Conservation (phyloP, 1,140 invertebrate genomes). For the Drosophila melanica region DNA sequence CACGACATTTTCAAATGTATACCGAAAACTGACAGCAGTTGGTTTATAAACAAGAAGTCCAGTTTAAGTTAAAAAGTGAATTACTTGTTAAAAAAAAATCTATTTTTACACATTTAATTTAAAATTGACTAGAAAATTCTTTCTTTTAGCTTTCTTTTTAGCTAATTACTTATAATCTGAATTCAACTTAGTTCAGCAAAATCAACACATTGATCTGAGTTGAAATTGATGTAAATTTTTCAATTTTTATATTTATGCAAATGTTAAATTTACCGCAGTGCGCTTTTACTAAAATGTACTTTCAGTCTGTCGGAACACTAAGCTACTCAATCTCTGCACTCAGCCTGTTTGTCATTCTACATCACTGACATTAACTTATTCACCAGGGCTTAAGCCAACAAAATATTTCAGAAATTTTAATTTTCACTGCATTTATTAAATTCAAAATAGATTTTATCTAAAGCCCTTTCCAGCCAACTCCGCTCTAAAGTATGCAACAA, state of each 20-base stretch:
- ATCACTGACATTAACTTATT: neutral
- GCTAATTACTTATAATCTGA: too few species aligned
- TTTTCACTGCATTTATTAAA: constrained; percentile 4
- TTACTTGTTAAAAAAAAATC: too few species aligned
- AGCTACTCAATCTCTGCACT: too few species aligned
- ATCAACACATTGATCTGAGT: too few species aligned
- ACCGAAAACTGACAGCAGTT: neutral
- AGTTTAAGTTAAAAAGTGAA: neutral
- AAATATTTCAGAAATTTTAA: constrained; percentile 2
- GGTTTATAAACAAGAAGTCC: neutral
- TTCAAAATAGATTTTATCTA: constrained; percentile 3
- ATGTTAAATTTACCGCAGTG: too few species aligned
- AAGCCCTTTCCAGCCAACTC: neutral
- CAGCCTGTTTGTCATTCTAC: neutral
- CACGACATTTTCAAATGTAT: constrained; percentile 12
- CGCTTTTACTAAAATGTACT: too few species aligned
- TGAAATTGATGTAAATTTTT: too few species aligned
- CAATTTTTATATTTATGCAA: too few species aligned
- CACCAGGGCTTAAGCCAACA: neutral
- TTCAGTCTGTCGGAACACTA: too few species aligned
- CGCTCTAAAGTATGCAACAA: constrained; percentile 69
- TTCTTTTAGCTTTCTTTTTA: too few species aligned
- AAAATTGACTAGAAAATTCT: neutral
- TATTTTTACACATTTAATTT: too few species aligned
- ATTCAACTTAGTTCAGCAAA: too few species aligned